phyloP scores from a whole-genome alignment of 2,888 invertebrate genomes.

The Electrophaes corylata region DNA sequence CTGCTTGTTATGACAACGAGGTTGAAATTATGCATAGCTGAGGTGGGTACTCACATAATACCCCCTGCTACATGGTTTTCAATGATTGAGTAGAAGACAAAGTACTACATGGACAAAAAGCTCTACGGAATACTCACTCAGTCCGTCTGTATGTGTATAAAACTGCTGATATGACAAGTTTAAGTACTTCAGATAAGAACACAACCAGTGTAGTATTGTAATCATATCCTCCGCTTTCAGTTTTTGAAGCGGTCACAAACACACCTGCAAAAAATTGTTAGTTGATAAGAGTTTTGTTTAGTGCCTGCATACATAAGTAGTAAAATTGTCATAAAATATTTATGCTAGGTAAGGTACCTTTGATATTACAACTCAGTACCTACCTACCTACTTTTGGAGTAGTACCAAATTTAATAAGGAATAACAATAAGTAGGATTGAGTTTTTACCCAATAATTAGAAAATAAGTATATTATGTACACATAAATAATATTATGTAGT shows the following conservation, averaged over 20 bases:
- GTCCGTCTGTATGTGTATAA: constrained; percentile 86
- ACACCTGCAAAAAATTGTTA: constrained; percentile 86
- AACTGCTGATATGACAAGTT: constrained; percentile 88
- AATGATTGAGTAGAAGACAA: not conserved
- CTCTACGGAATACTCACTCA: constrained; percentile 60
- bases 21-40: too few relatives aligned
- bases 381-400: too few relatives aligned
- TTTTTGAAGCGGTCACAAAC: constrained; percentile 95
- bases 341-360: too few relatives aligned
- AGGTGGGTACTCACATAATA: too few relatives aligned
- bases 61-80: too few relatives aligned
- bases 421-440: not conserved
- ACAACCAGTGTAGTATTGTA: constrained; percentile 96
- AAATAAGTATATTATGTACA: too few relatives aligned
- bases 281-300: not conserved
- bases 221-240: constrained; percentile 90
- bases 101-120: too few relatives aligned
- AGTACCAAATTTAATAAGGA: too few relatives aligned
- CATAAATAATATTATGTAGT: too few relatives aligned
- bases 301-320: not conserved
- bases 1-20: too few relatives aligned
- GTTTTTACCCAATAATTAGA: not conserved
- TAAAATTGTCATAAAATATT: not conserved
- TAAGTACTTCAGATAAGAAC: constrained; percentile 93
- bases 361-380: too few relatives aligned